These are phyloP conservation scores for Daubentonia madagascariensis DNA, from an alignment of 2,113 vertebrate species.

Conservation along the genomic window DNA sequence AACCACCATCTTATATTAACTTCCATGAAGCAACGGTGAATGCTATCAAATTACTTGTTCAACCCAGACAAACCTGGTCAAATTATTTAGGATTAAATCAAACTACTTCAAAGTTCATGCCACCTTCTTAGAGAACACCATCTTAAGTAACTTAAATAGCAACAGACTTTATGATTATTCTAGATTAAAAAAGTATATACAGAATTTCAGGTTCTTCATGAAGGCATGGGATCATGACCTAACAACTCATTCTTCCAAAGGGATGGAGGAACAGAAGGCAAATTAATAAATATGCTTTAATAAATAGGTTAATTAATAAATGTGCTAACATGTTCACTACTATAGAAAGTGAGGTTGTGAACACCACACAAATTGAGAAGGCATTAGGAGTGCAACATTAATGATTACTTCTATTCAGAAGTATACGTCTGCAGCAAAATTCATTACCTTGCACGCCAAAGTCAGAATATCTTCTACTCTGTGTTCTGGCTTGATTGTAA, in stretches of 20 bases:
- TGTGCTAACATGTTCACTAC: background rate
- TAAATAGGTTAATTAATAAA: background rate
- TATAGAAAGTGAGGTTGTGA: background rate
- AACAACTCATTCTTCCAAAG: background rate
- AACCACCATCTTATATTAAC: background rate
- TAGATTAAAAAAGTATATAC: background rate
- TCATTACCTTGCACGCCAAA: conserved; percentile 91
- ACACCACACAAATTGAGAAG: background rate
- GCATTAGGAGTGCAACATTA: rapidly evolving
- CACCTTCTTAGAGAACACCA: background rate
- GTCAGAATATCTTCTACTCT: conserved; percentile 89
- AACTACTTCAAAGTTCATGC: background rate
- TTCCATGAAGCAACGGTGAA: background rate
- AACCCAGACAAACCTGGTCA: background rate
- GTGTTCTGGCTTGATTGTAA: conserved; percentile 89
- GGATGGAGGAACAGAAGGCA: background rate
- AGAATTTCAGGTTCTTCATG: background rate
- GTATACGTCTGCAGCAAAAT: background rate
- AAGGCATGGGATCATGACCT: background rate
- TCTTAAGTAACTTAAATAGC: background rate
- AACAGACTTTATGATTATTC: background rate
- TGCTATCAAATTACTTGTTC: background rate
- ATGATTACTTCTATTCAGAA: background rate
- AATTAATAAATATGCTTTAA: background rate
- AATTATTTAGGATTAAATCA: background rate